These are phyloP conservation scores for Brachypterus glaber DNA, from an alignment of 2,888 invertebrate species.

Conservation along the genomic window DNA sequence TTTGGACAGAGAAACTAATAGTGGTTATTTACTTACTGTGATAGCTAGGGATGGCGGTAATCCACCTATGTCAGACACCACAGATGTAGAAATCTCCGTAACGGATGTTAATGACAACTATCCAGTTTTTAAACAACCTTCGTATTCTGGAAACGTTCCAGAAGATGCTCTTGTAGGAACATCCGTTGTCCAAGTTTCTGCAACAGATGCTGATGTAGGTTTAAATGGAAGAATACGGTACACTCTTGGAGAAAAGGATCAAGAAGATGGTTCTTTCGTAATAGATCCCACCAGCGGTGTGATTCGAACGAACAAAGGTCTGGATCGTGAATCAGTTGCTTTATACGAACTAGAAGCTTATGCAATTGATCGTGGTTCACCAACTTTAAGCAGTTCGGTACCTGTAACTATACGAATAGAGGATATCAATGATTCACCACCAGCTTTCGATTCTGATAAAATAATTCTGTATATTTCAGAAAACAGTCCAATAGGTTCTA, in stretches of 20 bases:
- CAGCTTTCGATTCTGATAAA: conserved; percentile 79
- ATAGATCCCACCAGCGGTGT: conserved; percentile 90
- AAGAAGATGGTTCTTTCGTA: conserved; percentile 82
- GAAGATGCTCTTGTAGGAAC: conserved; percentile 78
- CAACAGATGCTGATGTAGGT: conserved; percentile 77
- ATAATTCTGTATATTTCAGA: conserved; percentile 84
- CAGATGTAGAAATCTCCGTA: conserved; percentile 90
- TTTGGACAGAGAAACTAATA: conserved; percentile 76
- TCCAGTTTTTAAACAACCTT: conserved; percentile 73
- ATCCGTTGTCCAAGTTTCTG: conserved; percentile 53
- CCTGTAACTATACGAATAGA: conserved; percentile 74
- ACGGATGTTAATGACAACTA: conserved; percentile 95
- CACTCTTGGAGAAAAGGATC: conserved; percentile 59
- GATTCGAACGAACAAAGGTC: conserved; percentile 74
- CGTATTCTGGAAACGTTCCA: conserved; percentile 72
- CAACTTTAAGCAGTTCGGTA: conserved; percentile 43
- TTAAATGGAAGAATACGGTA: conserved; percentile 82
- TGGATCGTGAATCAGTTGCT: conserved; percentile 86
- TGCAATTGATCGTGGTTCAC: conserved; percentile 80
- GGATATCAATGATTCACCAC: conserved; percentile 85
- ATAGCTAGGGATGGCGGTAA: conserved; percentile 89
- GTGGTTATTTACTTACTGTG: conserved; percentile 79
- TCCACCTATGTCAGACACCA: conserved; percentile 85
- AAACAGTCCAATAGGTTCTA: conserved; percentile 93
- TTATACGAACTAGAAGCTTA: conserved; percentile 76